Base-by-base conservation (phyloP, 1,140 invertebrate species). In the Achatina immaculata region DNA sequence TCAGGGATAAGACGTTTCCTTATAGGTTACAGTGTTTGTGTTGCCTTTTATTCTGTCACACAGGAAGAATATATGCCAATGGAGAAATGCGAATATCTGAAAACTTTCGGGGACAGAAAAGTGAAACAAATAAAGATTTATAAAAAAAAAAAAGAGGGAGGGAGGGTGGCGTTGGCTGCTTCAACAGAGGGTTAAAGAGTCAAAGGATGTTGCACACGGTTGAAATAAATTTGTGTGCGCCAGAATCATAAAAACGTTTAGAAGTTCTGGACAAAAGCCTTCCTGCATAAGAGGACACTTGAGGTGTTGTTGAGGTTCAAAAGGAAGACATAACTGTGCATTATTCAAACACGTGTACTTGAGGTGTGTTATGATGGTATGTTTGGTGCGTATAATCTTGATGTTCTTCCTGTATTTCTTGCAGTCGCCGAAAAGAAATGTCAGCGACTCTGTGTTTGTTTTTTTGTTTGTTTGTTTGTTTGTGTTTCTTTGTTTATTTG, bases 1-100 rank as follows among this genome's bases (percentile, higher is more conserved):
- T n/a, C n/a, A n/a, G n/a, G n/a, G n/a, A n/a, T n/a, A n/a, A n/a
- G n/a, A n/a, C n/a, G n/a, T n/a, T n/a, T n/a, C n/a, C n/a, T n/a
- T 62, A 62, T 31, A 62, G 28, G 28, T 62, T 62, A 62, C 58
- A 62, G 31, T 62, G 28, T 62, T 62, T 62, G 58, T 62, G 58
- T 16, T 31, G 28, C 31, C 58, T 62, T 62, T 62, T 62, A 62
- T 62, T 31, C n/a, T 62, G n/a, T 3, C 6, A 28, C n/a, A 31
- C 58, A 31, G 28, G 28, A 14, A 4, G 58, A 4, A 62, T 28
- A 62, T 31, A 62, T 62, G 58, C 28, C n/a, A 3, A 16, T 62
- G 58, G 58, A 62, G 31, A 58, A 34, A 28, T 62, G 21, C 6
- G n/a, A 62, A 34, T 19, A 4, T 62, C 31, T 0, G 31, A n/a